phyloP scores from a whole-genome alignment of 2,113 vertebrate genomes.

The Anguilla rostrata region DNA sequence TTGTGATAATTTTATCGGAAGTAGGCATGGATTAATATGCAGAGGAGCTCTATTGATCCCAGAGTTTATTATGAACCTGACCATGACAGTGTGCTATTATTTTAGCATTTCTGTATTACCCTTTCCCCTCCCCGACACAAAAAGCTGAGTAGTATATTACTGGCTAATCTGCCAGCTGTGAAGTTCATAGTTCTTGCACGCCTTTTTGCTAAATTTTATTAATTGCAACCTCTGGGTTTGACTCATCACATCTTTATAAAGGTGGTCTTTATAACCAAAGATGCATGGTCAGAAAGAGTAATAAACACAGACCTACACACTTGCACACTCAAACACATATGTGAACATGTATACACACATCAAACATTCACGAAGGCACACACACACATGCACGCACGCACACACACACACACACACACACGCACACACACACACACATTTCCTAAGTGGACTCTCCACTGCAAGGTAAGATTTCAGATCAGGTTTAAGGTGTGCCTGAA shows the following conservation, averaged over 20 bases:
- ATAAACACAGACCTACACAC: background rate
- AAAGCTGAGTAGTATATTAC: constrained; percentile 14
- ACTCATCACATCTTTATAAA: too few relatives aligned
- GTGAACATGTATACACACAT: background rate
- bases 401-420: too few relatives aligned
- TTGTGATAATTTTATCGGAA: constrained; percentile 23
- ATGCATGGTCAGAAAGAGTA: background rate
- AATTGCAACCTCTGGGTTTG: constrained; percentile 13
- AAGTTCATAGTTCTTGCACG: constrained; percentile 34
- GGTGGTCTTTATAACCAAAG: background rate
- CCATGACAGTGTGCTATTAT: background rate
- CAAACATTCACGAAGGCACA: background rate
- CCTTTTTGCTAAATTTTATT: constrained; percentile 38
- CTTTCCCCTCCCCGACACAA: constrained; percentile 8
- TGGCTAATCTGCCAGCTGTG: constrained; percentile 29
- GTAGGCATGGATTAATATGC: constrained; percentile 16
- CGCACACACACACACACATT: too few relatives aligned
- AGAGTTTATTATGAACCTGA: constrained; percentile 6
- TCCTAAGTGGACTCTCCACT: too few relatives aligned
- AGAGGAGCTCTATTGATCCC: constrained; percentile 3
- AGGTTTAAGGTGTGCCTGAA: background rate
- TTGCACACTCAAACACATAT: background rate
- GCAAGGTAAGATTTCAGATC: background rate
- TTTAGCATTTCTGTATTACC: constrained; percentile 10
- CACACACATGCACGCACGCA: background rate